Base-by-base conservation (phyloP, 2,888 invertebrate species). In the Rhingia campestris region DNA sequence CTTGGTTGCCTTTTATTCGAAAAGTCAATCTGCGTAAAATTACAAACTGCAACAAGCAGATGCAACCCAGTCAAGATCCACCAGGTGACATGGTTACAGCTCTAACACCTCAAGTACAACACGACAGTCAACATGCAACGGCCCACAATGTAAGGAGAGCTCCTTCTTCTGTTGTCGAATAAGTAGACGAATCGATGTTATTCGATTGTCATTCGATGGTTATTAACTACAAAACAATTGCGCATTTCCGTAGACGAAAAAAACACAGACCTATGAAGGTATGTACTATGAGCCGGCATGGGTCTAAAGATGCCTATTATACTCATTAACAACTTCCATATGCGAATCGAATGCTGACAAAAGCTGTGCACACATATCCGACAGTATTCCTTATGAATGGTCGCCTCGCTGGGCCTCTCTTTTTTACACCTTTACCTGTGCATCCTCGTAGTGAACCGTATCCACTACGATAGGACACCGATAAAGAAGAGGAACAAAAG, bases 191-290 rank as follows among this genome's bases (percentile, higher is more conserved):
- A 49, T 63, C 72, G 63, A 69, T 79, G 66, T 82, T 64, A 82
- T 80, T 84, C 82, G 74, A 84, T 84, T 84, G 82, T 80, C 79
- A 74, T 84, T 84, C 7, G 12, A 70, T 80, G 79, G 61, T 64
- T 69, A 74, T 74, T 84, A 80, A 84, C 79, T 74, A 35, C 58
- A 64, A 69, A 84, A 64, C 73, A 67, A 82, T 82, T 82, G 67
- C 73, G 22, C 53, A 58, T 47, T 74, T 74, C 72, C 81, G 61
- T 56, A 58, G 53, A n/a, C 7, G 30, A 14, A 39, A 61, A 47
- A 47, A 30, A 10, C 0, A 12, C 5, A 3, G 6, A 45, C 6
- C 9, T 54, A 47, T 39, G 47, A 33, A 58, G 14, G 14, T 45
- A 76, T 73, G 59, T 63, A 14, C 70, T 76, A 59, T 69, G 70